Conservation (phyloP, 2,113 vertebrate species). For the Rhineura floridana region DNA sequence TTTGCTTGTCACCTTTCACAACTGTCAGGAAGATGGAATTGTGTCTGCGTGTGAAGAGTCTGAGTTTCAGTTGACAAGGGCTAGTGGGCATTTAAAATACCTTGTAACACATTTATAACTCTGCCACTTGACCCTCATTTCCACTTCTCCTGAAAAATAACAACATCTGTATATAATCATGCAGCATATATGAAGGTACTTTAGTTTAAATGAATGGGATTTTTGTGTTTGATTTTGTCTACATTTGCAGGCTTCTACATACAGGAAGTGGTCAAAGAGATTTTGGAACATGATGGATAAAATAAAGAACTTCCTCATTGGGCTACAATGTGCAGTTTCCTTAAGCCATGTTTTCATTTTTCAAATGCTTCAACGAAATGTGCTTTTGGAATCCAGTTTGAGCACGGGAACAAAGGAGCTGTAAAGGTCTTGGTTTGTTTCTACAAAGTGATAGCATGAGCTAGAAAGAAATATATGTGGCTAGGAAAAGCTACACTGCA, state of each 20-base stretch:
- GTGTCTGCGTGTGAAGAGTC: constrained; percentile 14
- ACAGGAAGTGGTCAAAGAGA: constrained; percentile 23
- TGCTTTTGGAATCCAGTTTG: constrained; percentile 7
- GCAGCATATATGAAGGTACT: constrained; percentile 3
- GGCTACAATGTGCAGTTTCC: not conserved
- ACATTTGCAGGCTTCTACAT: not conserved
- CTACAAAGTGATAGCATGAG: not conserved
- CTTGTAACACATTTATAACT: constrained; percentile 40
- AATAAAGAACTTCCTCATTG: constrained; percentile 30
- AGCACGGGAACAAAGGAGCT: not conserved
- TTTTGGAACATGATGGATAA: constrained; percentile 23
- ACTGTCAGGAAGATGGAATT: constrained; percentile 52
- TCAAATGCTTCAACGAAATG: not conserved
- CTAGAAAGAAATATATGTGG: not conserved
- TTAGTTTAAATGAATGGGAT: not conserved
- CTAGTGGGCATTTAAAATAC: constrained; percentile 32
- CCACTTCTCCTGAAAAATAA: constrained; percentile 11
- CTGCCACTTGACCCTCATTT: constrained; percentile 20
- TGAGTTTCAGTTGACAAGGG: constrained; percentile 39
- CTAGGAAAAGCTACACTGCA: not conserved
- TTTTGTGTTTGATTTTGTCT: not conserved
- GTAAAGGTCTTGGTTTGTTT: not conserved
- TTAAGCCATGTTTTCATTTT: not conserved
- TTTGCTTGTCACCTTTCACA: constrained; percentile 68
- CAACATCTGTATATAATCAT: not conserved